Evolutionary conservation across 1,140 invertebrate genomes (phyloP).

Genomic region (Coelopa frigida): DNA sequence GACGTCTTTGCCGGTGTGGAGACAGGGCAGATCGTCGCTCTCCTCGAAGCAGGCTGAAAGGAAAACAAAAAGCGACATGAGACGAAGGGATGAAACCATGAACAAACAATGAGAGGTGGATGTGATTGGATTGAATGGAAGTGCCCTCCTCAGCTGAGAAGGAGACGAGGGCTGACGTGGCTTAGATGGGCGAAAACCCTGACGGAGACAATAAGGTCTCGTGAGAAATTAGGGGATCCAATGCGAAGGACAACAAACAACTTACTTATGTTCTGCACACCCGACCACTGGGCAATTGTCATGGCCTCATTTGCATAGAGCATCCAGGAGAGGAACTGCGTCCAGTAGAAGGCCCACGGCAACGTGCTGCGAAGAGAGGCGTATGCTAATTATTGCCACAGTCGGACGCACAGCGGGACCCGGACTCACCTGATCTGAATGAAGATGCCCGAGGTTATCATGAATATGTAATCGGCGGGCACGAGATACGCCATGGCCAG

Average conservation of each 20-base stretch:
- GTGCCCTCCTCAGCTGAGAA: neutral
- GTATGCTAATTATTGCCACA: neutral
- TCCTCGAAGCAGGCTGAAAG: constrained; percentile 58
- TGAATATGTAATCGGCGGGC: constrained; percentile 78
- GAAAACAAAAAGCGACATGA: constrained; percentile 8
- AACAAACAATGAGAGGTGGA: neutral
- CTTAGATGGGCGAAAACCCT: constrained; percentile 1
- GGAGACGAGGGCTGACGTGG: neutral
- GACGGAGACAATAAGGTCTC: neutral
- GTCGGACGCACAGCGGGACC: neutral
- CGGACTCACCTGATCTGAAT: constrained; percentile 65
- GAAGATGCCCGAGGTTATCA: constrained; percentile 82
- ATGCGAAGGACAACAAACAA: constrained; percentile 10
- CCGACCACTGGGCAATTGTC: constrained; percentile 70
- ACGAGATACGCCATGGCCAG: constrained; percentile 76
- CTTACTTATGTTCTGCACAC: constrained; percentile 71
- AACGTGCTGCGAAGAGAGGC: constrained; percentile 54
- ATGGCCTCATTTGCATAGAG: constrained; percentile 86
- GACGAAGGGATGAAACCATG: neutral
- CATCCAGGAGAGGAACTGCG: constrained; percentile 87
- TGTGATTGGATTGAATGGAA: neutral
- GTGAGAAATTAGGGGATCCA: neutral
- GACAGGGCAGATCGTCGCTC: constrained; percentile 56
- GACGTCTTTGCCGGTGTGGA: constrained; percentile 63
- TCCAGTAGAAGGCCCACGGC: constrained; percentile 72